Evolutionary conservation across 2,888 invertebrate species (phyloP).

Genomic region (Anthrax anthrax): DNA sequence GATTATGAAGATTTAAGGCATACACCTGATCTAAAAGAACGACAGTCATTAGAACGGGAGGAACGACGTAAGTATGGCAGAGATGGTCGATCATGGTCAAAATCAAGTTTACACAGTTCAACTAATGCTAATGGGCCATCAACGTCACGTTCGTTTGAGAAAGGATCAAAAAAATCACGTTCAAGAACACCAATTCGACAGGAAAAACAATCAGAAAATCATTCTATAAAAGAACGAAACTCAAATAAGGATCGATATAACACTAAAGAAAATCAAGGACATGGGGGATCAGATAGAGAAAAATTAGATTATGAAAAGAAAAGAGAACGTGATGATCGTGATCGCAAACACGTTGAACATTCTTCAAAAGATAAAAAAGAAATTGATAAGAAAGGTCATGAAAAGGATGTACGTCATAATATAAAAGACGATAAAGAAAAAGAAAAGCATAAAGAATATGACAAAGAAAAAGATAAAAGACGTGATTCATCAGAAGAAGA

Average conservation of each 20-base stretch:
- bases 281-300: constrained; percentile 19
- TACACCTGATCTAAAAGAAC: constrained; percentile 5
- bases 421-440: constrained; percentile 19
- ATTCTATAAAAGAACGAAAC: constrained; percentile 8
- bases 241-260: constrained; percentile 11
- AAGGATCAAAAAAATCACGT: constrained; percentile 5
- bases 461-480: constrained; percentile 24
- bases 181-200: constrained; percentile 6
- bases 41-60: constrained; percentile 4
- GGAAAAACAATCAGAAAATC: constrained; percentile 13
- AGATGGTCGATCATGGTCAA: constrained; percentile 11
- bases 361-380: constrained; percentile 12
- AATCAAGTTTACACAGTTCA: constrained; percentile 5
- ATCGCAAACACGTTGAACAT: constrained; percentile 12
- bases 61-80: constrained; percentile 7
- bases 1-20: neutral
- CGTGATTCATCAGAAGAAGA: constrained; percentile 19
- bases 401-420: constrained; percentile 29
- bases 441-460: constrained; percentile 22
- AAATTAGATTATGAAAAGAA: constrained; percentile 23
- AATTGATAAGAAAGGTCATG: constrained; percentile 9
- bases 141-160: neutral
- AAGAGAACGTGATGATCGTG: constrained; percentile 11
- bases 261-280: constrained; percentile 26
- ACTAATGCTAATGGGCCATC: no score